A percentile compares a stretch with the other conserved stretches of the same genome.
Evolutionary conservation across 1,140 invertebrate genomes (phyloP).

Genomic region (Dolichoris vasculosae): DNA sequence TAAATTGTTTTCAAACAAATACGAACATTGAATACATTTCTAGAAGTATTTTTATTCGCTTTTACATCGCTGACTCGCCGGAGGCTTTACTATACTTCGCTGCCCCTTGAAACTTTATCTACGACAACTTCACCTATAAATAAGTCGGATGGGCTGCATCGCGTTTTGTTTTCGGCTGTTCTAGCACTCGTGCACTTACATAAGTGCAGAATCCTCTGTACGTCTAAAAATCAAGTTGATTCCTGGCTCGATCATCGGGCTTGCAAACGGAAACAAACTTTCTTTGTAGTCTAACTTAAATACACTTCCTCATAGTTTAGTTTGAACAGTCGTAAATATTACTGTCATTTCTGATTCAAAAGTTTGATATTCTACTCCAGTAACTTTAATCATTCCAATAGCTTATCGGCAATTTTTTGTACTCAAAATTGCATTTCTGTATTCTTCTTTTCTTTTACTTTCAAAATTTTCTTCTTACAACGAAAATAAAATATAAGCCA

Average conservation of each 20-base stretch:
- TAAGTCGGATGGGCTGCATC: slow-evolving; percentile 41
- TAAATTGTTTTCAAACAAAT: slow-evolving; percentile 8
- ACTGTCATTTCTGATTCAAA: neutral
- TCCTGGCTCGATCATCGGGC: neutral
- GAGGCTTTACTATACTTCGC: neutral
- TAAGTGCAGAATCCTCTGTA: neutral
- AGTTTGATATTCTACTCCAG: neutral
- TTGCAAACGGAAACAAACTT: slow-evolving; percentile 1
- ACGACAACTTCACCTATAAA: slow-evolving; percentile 56
- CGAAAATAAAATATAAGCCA: neutral
- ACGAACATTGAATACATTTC: neutral
- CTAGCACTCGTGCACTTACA: neutral
- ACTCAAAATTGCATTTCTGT: neutral
- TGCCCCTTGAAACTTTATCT: slow-evolving; percentile 7
- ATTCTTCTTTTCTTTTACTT: neutral
- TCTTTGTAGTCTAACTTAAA: slow-evolving; percentile 34
- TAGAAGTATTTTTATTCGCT: neutral
- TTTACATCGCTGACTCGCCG: neutral
- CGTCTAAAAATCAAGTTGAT: slow-evolving; percentile 20
- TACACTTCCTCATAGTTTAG: slow-evolving; percentile 14
- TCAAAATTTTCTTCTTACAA: neutral
- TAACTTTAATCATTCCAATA: neutral
- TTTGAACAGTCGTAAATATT: slow-evolving; percentile 21
- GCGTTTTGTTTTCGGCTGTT: slow-evolving; percentile 47
- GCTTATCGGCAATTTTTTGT: neutral